These are phyloP conservation scores for Drosophila robusta DNA, from an alignment of 2,888 invertebrate genomes.

Conservation along the genomic window DNA sequence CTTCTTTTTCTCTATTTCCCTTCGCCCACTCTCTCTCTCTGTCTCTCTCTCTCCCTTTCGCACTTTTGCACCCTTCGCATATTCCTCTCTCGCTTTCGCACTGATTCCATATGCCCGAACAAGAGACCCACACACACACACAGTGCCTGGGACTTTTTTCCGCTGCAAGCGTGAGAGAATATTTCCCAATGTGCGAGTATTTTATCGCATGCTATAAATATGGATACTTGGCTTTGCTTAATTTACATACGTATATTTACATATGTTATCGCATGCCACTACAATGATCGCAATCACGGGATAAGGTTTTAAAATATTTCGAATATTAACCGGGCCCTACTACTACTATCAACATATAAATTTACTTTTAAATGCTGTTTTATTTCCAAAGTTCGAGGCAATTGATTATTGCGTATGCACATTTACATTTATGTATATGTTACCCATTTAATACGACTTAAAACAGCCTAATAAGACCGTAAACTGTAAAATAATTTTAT, in stretches of 20 bases:
- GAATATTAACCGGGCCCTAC: background rate
- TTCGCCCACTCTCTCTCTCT: background rate
- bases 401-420: too few relatives aligned
- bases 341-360: too few relatives aligned
- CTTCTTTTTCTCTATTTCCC: conserved; percentile 1
- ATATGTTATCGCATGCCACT: background rate
- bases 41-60: background rate
- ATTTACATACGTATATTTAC: background rate
- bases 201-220: conserved; percentile 43
- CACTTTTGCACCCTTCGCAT: background rate
- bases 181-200: conserved; percentile 32
- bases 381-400: too few relatives aligned
- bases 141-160: conserved; percentile 43
- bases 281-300: conserved; percentile 5
- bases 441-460: too few relatives aligned
- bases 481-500: too few relatives aligned
- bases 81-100: background rate
- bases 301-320: background rate
- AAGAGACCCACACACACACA: conserved; percentile 18
- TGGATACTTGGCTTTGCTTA: background rate
- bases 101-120: conserved; percentile 7
- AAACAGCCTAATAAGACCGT: too few relatives aligned
- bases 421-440: too few relatives aligned
- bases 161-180: conserved; percentile 26
- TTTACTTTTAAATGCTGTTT: too few relatives aligned